Evolutionary conservation across 2,797 vertebrate species (phyloP), one percentile per base, ranked within the genome.

Genomic region (Ispidina picta): DNA sequence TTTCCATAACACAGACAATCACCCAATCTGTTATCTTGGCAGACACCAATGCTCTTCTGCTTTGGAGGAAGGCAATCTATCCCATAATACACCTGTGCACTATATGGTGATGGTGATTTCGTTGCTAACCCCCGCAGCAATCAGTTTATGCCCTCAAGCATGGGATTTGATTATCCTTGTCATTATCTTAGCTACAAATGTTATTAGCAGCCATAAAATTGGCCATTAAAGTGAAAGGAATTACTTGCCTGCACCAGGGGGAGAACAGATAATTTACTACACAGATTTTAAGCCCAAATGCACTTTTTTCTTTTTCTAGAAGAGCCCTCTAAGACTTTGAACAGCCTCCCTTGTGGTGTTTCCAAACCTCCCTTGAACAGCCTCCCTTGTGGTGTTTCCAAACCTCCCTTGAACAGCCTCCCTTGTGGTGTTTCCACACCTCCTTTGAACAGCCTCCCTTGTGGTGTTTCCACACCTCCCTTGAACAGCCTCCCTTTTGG

Each of bases 131-230:
- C 94, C 91, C 2, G 15, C 63, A 88, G 96, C 95, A 95, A 96
- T 96, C 92, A 95, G 90, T 94, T 92, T 95, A 92, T 96, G 95
- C 95, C 96, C 91, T 95, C 92, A 94, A 96, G 95, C 96, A 96
- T 95, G 91, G 91, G 94, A 96, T 96, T 96, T 96, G 95, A 97
- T 96, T 96, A 96, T 96, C 95, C 93, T 96, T 96, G 95, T 97
- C 95, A 96, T 96, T 97, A 96, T 97, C 95, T 96, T 95, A 96
- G 95, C 95, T 93, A 96, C 96, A 97, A 96, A 97, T 96, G 93
- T 96, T 97, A 96, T 97, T 95, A 96, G 95, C 81, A 92, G 92
- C 95, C 94, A 96, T 96, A 96, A 97, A 96, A 96, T 96, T 92
- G 90, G 94, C 95, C 95, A 96, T 97, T 96, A 96, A 96, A 95